These are phyloP conservation scores for Ploceus nigricollis DNA, from an alignment of 2,113 vertebrate species.

Conservation along the genomic window DNA sequence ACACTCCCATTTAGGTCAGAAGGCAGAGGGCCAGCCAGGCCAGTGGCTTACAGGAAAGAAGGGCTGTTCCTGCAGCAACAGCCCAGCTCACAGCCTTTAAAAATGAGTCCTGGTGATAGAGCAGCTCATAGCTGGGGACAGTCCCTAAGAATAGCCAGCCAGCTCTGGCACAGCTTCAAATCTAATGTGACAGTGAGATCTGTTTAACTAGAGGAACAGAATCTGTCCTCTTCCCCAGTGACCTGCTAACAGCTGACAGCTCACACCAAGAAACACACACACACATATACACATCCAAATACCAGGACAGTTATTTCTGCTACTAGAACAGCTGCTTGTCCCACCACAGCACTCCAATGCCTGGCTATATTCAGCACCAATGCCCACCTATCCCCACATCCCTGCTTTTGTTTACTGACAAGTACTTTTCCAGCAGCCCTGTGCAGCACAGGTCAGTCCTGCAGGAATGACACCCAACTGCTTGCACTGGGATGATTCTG, in stretches of 20 bases:
- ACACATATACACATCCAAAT: background rate
- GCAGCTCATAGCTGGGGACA: background rate
- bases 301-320: slow-evolving; percentile 45
- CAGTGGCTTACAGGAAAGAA: background rate
- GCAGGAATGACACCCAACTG: background rate
- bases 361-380: slow-evolving; percentile 35
- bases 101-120: background rate
- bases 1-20: background rate
- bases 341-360: background rate
- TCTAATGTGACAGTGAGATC: background rate
- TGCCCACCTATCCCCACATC: background rate
- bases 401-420: slow-evolving; percentile 28
- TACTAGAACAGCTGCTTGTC: slow-evolving; percentile 28
- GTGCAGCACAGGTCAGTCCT: background rate
- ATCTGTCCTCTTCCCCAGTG: background rate
- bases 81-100: background rate
- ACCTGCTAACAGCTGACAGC: slow-evolving; percentile 36
- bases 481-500: background rate
- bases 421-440: slow-evolving; percentile 56
- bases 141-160: background rate
- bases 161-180: background rate
- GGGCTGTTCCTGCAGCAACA: background rate
- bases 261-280: background rate
- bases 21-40: background rate
- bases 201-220: background rate